Evolutionary conservation across 2,113 vertebrate species (phyloP).

Genomic region (Dunckerocampus dactyliophorus): DNA sequence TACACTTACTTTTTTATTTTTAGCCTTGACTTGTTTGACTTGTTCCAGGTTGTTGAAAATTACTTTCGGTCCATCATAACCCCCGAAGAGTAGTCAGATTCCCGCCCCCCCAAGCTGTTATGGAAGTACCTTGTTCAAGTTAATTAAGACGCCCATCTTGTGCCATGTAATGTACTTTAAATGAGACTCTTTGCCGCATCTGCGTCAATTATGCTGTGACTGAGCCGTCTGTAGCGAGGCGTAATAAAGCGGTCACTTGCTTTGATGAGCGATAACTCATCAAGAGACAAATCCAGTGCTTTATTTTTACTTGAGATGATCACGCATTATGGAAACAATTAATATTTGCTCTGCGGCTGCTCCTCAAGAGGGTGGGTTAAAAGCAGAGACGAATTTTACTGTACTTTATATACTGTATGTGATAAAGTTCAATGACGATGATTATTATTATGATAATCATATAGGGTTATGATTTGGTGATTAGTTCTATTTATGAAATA

Average conservation of each 20-base stretch:
- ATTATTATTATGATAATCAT: no score
- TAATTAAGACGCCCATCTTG: conserved; percentile 32
- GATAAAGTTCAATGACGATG: no score
- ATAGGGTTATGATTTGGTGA: no score
- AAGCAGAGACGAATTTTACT: no score
- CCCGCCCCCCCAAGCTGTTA: neutral
- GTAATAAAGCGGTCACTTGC: neutral
- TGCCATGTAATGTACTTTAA: conserved; percentile 4
- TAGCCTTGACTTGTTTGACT: no score
- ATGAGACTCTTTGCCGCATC: conserved; percentile 1
- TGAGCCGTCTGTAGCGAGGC: conserved; percentile 4
- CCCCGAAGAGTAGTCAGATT: conserved; percentile 1
- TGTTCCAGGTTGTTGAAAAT: conserved; percentile 2
- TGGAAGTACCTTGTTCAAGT: conserved; percentile 13
- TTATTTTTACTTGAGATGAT: neutral
- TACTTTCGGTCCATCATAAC: neutral
- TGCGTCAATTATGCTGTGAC: conserved; percentile 3
- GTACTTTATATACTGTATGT: no score
- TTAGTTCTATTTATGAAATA: no score
- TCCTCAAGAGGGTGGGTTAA: no score
- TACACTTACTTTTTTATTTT: no score
- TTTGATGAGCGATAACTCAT: neutral
- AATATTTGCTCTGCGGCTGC: neutral
- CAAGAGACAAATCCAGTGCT: neutral
- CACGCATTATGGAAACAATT: neutral